Evolutionary conservation across 35 echinoderm and acorn worm genomes (phyloP).

Genomic region (Holothuria glaberrima): DNA sequence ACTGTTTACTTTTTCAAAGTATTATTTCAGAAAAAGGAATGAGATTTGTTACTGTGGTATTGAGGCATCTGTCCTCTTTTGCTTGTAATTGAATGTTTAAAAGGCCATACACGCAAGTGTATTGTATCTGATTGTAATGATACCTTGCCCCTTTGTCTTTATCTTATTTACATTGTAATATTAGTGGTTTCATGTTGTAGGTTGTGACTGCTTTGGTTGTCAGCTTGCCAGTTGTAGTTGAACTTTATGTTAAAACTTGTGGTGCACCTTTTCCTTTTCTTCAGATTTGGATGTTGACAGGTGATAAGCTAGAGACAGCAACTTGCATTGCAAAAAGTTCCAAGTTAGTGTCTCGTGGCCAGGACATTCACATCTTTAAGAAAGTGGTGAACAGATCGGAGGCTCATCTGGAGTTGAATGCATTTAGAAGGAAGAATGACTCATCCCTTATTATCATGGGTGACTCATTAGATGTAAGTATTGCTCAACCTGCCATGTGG

Average conservation of each 20-base stretch:
- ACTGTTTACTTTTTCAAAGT: too few species aligned
- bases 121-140: too few species aligned
- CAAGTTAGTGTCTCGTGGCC: slow-evolving; percentile 80
- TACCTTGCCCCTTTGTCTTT: too few species aligned
- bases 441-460: slow-evolving; percentile 89
- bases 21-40: too few species aligned
- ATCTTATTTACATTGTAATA: too few species aligned
- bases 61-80: too few species aligned
- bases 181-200: too few species aligned
- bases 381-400: slow-evolving; percentile 76
- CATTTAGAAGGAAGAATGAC: slow-evolving; percentile 92
- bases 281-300: slow-evolving; percentile 99
- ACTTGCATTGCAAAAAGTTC: slow-evolving; percentile 98
- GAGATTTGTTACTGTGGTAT: too few species aligned
- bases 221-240: too few species aligned
- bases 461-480: slow-evolving; percentile 94
- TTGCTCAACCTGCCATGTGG: background rate
- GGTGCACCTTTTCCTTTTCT: background rate
- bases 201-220: too few species aligned
- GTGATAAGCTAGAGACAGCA: slow-evolving; percentile 97
- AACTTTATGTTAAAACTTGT: background rate
- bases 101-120: too few species aligned
- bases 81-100: too few species aligned
- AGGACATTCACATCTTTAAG: slow-evolving; percentile 94
- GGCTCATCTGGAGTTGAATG: slow-evolving; percentile 91